Percentiles rank a stretch among this genome's conserved stretches.
Conservation (phyloP, 1,140 invertebrate genomes). For the Lordiphosa mommai region DNA sequence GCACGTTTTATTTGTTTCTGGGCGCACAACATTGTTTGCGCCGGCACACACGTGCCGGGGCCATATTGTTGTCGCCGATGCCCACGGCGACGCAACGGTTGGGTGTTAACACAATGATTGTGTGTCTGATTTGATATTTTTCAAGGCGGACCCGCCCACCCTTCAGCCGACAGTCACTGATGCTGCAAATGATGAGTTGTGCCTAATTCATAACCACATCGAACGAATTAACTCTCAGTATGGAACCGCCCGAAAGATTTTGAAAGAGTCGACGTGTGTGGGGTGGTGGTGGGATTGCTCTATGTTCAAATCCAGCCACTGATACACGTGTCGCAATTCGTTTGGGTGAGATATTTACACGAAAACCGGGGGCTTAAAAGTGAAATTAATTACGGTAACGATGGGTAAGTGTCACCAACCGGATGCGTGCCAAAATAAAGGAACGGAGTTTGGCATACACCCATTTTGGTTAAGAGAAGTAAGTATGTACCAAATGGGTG, state of each 20-base stretch:
- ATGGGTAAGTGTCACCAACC: constrained; percentile 48
- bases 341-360: constrained; percentile 57
- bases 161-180: constrained; percentile 21
- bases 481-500: no score
- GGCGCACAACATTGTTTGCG: constrained; percentile 28
- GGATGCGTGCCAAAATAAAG: constrained; percentile 29
- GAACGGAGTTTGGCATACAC: no score
- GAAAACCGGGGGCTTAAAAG: constrained; percentile 46
- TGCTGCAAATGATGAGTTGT: constrained; percentile 77
- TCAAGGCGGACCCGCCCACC: constrained; percentile 25
- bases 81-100: constrained; percentile 31
- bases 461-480: no score
- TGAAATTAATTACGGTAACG: constrained; percentile 51
- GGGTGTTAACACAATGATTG: constrained; percentile 67
- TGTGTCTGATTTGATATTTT: constrained; percentile 54
- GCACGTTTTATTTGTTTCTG: constrained; percentile 53
- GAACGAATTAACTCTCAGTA: constrained; percentile 69
- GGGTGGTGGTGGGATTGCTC: constrained; percentile 26
- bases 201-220: constrained; percentile 78
- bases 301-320: constrained; percentile 44
- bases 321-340: constrained; percentile 69
- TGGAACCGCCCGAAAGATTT: constrained; percentile 37
- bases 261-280: constrained; percentile 11
- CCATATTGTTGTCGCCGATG: constrained; percentile 59
- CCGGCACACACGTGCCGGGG: constrained; percentile 48